Percentiles rank a stretch among this genome's conserved stretches.
phyloP scores from a whole-genome alignment of 2,797 vertebrate species.

The Silurus lanzhouensis region DNA sequence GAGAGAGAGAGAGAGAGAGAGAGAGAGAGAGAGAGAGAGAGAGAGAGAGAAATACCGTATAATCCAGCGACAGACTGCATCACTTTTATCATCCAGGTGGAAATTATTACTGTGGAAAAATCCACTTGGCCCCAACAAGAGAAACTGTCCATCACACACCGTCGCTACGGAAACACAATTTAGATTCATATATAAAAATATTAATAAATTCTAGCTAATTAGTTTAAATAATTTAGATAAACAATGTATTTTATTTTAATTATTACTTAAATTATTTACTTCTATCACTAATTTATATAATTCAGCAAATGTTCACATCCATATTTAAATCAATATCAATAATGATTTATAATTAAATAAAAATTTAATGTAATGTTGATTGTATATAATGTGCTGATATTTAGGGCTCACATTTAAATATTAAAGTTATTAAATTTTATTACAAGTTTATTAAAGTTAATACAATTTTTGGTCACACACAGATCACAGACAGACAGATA shows the following conservation, averaged over 20 bases:
- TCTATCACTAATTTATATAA: not conserved
- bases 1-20: not conserved
- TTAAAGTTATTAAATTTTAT: not conserved
- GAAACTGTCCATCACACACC: slow-evolving; percentile 85
- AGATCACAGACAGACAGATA: not conserved
- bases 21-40: not conserved
- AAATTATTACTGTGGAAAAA: slow-evolving; percentile 79
- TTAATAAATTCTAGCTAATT: not conserved
- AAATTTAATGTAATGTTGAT: not conserved
- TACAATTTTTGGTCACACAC: not conserved
- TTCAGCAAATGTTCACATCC: not conserved
- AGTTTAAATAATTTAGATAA: not conserved
- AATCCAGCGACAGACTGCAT: slow-evolving; percentile 82
- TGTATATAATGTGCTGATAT: not conserved
- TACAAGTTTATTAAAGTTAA: not conserved
- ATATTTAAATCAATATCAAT: not conserved
- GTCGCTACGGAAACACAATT: slow-evolving; percentile 74
- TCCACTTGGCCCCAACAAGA: slow-evolving; percentile 76
- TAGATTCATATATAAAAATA: not conserved
- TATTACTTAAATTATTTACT: not conserved
- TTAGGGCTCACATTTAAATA: not conserved
- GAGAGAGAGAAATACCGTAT: slow-evolving; percentile 74
- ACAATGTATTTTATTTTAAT: not conserved
- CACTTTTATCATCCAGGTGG: slow-evolving; percentile 69
- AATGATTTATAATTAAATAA: not conserved